Evolutionary conservation across 2,113 vertebrate genomes (phyloP).

Genomic region (Puffinus mauretanicus): DNA sequence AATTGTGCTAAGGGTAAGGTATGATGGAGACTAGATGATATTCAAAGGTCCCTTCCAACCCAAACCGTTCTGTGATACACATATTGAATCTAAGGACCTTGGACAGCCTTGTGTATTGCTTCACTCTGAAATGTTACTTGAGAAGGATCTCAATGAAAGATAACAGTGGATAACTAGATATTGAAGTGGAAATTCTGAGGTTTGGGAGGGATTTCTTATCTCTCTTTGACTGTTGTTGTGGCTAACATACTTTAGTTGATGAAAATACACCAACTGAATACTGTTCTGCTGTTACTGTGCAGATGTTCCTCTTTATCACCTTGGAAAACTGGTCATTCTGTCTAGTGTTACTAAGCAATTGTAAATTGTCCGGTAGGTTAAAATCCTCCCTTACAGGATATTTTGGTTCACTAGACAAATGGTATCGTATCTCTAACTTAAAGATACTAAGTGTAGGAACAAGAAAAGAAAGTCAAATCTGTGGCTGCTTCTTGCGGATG

Average conservation of each 20-base stretch:
- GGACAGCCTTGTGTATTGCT: not conserved
- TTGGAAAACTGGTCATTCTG: not conserved
- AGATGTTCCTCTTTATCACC: not conserved
- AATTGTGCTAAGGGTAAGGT: not conserved
- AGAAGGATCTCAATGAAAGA: not conserved
- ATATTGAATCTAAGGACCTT: not conserved
- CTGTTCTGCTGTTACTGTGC: not conserved
- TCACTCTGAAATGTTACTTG: not conserved
- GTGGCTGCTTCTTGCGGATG: not conserved
- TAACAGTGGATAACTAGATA: not conserved
- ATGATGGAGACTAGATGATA: not conserved
- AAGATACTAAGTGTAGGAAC: not conserved
- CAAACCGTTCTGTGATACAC: not conserved
- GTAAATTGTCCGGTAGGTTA: not conserved
- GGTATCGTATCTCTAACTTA: not conserved
- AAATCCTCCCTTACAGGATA: not conserved
- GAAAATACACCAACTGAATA: accelerated
- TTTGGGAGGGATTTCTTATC: not conserved
- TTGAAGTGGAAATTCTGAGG: not conserved
- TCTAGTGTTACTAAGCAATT: not conserved
- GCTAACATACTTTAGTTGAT: not conserved
- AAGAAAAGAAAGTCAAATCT: not conserved
- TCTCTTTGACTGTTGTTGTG: not conserved
- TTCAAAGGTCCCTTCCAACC: not conserved
- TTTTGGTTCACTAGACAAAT: not conserved